phyloP scores from a whole-genome alignment of 2,113 vertebrate species.

The Rhipidura dahli region DNA sequence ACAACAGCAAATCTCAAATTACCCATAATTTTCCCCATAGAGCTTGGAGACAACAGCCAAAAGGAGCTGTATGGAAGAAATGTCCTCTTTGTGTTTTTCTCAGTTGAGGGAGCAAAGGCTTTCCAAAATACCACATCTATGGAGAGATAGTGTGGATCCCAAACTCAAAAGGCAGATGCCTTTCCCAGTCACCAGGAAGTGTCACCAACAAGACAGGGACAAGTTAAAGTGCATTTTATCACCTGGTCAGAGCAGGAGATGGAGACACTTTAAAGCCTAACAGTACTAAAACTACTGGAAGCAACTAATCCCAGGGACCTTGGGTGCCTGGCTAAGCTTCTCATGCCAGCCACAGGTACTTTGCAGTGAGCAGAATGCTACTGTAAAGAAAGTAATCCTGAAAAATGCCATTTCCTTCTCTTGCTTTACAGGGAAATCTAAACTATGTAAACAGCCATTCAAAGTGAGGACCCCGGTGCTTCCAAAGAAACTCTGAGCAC shows the following conservation, averaged over 20 bases:
- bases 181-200: neutral
- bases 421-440: neutral
- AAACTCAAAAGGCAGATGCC: neutral
- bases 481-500: neutral
- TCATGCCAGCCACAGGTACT: neutral
- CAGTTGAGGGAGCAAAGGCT: neutral
- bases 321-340: neutral
- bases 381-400: neutral
- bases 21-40: fast-evolving
- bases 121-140: neutral
- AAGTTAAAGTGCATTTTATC: conserved; percentile 27
- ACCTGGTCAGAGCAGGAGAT: neutral
- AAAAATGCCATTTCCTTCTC: neutral
- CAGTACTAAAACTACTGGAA: neutral
- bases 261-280: neutral
- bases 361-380: neutral
- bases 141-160: neutral
- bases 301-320: neutral
- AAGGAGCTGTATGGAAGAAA: neutral
- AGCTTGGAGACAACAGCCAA: neutral
- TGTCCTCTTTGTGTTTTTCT: neutral
- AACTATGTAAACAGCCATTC: neutral
- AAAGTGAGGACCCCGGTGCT: neutral
- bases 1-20: neutral
- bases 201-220: neutral